phyloP scores from a whole-genome alignment of 1,140 invertebrate genomes.

The Drosophila cardini region DNA sequence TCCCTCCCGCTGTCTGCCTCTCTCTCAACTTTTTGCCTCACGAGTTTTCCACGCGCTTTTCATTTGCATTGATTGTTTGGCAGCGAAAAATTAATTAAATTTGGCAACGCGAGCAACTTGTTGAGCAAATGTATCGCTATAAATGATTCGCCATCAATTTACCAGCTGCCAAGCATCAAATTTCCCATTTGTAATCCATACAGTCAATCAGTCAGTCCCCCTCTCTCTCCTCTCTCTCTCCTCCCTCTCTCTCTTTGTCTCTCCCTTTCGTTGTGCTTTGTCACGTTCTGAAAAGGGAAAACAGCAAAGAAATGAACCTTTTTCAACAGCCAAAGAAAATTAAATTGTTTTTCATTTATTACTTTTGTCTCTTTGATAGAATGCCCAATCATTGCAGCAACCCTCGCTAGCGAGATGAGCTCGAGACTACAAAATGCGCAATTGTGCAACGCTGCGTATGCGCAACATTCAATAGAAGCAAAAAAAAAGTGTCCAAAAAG shows the following conservation, averaged over 20 bases:
- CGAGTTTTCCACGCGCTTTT: neutral
- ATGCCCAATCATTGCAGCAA: slow-evolving; percentile 48
- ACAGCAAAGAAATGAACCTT: neutral
- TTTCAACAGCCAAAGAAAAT: slow-evolving; percentile 27
- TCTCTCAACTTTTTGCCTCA: neutral
- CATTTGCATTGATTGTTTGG: slow-evolving; percentile 46
- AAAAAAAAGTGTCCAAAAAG: slow-evolving; percentile 1
- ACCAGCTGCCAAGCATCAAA: slow-evolving; percentile 24
- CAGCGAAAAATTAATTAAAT: slow-evolving; percentile 49
- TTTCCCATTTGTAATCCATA: slow-evolving; percentile 36
- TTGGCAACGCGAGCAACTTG: slow-evolving; percentile 36
- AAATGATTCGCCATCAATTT: slow-evolving; percentile 40
- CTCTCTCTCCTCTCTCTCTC: neutral
- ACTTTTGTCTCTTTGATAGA: slow-evolving; percentile 1
- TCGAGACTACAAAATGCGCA: neutral
- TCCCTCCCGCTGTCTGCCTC: neutral
- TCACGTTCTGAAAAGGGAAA: slow-evolving; percentile 12
- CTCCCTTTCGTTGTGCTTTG: slow-evolving; percentile 26
- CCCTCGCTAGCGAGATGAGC: slow-evolving; percentile 21
- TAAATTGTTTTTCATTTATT: slow-evolving; percentile 46
- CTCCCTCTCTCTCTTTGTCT: neutral
- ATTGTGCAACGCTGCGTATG: slow-evolving; percentile 40
- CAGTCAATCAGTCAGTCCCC: too few species aligned
- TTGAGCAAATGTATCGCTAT: slow-evolving; percentile 41
- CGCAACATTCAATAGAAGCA: slow-evolving; percentile 19